Conservation (phyloP, 92 coral and sea anemone genomes). For the Porites rus region DNA sequence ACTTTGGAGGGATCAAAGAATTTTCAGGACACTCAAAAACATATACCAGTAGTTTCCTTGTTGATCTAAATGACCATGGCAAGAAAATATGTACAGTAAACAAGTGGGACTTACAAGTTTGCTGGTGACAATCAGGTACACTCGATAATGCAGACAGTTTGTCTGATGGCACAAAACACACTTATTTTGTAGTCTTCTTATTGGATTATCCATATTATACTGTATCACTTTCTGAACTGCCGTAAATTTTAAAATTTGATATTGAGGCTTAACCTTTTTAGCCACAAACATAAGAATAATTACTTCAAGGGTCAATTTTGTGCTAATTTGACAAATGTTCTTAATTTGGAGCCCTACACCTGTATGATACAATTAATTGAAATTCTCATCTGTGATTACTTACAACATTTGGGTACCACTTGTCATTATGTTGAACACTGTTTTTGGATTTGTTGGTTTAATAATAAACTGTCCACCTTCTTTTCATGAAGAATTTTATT, state of each 20-base stretch:
- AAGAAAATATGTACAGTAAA: background rate
- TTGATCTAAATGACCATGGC: background rate
- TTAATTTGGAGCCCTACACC: background rate
- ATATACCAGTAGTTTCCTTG: background rate
- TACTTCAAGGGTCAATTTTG: background rate
- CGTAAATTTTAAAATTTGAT: background rate
- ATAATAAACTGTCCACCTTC: too few species aligned
- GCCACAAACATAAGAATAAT: background rate
- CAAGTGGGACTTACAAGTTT: background rate
- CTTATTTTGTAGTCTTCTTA: background rate
- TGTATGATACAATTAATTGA: background rate
- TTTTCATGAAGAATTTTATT: too few species aligned
- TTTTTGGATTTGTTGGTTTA: too few species aligned
- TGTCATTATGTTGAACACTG: too few species aligned
- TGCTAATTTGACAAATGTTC: background rate
- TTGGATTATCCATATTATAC: background rate
- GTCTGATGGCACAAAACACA: background rate
- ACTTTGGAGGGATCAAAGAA: background rate
- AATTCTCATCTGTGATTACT: background rate
- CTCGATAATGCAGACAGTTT: background rate
- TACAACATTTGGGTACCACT: too few species aligned
- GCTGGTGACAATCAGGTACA: background rate
- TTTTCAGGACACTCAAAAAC: background rate
- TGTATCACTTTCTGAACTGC: background rate
- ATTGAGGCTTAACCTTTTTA: background rate